Evolutionary conservation across 1,140 invertebrate species (phyloP).

Genomic region (Tenebrio molitor): DNA sequence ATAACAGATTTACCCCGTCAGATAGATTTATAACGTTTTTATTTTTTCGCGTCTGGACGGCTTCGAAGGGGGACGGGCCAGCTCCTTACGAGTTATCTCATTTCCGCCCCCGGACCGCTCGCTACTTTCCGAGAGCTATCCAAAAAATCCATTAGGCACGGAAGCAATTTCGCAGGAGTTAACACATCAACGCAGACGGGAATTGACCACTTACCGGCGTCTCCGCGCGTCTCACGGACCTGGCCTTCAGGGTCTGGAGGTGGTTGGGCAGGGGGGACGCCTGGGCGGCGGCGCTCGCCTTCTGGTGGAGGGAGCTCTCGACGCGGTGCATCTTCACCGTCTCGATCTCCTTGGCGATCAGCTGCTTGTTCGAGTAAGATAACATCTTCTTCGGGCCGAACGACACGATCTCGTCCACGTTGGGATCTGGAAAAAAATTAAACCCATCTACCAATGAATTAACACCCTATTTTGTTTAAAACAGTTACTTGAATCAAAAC

Average conservation of each 20-base stretch:
- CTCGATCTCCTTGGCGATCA: constrained; percentile 84
- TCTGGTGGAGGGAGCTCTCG: too few species aligned
- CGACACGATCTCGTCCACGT: constrained; percentile 66
- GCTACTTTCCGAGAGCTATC: constrained; percentile 11
- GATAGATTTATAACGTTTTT: constrained; percentile 37
- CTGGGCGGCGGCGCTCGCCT: too few species aligned
- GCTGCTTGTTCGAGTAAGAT: constrained; percentile 81
- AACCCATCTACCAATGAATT: too few species aligned
- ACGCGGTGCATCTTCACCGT: constrained; percentile 76
- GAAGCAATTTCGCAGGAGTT: constrained; percentile 61
- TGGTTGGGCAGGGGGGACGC: constrained; percentile 71
- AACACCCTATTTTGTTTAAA: too few species aligned
- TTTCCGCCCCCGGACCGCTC: constrained; percentile 18
- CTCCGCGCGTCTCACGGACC: constrained; percentile 64
- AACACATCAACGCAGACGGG: constrained; percentile 57
- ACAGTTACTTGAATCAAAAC: constrained; percentile 51
- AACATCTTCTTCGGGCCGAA: constrained; percentile 63
- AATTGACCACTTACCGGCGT: constrained; percentile 54
- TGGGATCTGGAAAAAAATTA: constrained; percentile 64
- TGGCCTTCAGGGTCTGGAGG: constrained; percentile 75
- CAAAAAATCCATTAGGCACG: constrained; percentile 61
- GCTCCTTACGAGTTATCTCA: constrained; percentile 48
- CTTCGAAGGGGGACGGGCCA: not conserved
- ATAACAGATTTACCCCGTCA: constrained; percentile 48
- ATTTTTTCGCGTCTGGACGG: constrained; percentile 13